A percentile compares a stretch with the other conserved stretches of the same genome.
phyloP scores from a whole-genome alignment of 23 tunicate genomes.

The Oikopleura vanhoeffeni region DNA sequence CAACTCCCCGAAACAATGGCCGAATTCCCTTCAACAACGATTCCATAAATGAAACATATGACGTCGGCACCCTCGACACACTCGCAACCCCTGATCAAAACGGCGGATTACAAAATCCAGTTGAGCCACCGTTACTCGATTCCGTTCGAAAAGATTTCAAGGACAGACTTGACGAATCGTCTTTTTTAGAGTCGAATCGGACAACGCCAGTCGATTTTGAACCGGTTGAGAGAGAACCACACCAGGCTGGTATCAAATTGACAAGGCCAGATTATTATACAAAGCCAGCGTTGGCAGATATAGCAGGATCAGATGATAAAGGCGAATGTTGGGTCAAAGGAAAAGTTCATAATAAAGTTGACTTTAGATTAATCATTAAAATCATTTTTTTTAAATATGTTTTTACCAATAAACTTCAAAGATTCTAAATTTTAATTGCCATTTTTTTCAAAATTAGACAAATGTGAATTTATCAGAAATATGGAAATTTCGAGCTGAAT shows the following conservation, averaged over 20 bases:
- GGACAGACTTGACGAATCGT: background rate
- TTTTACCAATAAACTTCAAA: no score
- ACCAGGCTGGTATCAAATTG: slow-evolving; percentile 51
- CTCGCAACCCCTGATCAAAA: slow-evolving; percentile 17
- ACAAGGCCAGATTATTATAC: slow-evolving; percentile 52
- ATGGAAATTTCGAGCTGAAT: no score
- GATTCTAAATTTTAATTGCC: no score
- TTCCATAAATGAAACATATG: background rate
- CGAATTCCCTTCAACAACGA: background rate
- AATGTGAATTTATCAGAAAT: no score
- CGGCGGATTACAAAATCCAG: slow-evolving; percentile 22
- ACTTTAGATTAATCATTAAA: no score
- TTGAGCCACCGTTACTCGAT: slow-evolving; percentile 19
- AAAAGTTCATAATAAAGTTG: no score
- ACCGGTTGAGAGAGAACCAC: slow-evolving; percentile 17
- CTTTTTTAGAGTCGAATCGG: background rate
- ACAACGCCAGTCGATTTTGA: background rate
- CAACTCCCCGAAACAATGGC: background rate
- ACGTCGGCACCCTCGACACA: background rate
- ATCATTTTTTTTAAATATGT: no score
- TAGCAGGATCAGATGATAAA: slow-evolving; percentile 21
- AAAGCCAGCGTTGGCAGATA: slow-evolving; percentile 36
- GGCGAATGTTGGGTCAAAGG: slow-evolving; percentile 33
- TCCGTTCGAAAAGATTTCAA: background rate
- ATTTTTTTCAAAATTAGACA: no score